Conservation (phyloP, 2,888 invertebrate species). For the Sycophila texana region DNA sequence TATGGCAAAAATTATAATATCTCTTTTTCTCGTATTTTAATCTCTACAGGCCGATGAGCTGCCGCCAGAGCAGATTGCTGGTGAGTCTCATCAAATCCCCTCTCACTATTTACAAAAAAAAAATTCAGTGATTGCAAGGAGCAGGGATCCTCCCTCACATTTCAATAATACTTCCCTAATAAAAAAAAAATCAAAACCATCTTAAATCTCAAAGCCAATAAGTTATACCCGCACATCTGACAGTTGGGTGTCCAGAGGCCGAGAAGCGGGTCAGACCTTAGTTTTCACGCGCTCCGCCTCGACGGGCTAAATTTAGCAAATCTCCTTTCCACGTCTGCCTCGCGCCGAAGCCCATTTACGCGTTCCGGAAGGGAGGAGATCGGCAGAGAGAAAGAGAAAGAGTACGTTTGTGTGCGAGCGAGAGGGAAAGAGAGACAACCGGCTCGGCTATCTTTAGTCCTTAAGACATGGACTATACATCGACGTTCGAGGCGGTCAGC, state of each 20-base stretch:
- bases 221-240: not conserved
- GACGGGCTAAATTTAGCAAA: slow-evolving; percentile 65
- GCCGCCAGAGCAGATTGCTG: slow-evolving; percentile 93
- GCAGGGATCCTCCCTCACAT: too few species aligned
- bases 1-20: not conserved
- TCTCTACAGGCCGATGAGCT: slow-evolving; percentile 87
- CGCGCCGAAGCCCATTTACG: slow-evolving; percentile 59
- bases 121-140: too few species aligned
- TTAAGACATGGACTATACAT: slow-evolving; percentile 25
- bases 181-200: too few species aligned
- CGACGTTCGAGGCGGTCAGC: not conserved
- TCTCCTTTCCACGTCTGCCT: slow-evolving; percentile 55
- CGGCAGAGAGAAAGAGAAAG: not conserved
- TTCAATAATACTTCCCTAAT: not conserved
- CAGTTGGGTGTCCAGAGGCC: not conserved
- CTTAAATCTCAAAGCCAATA: not conserved
- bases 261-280: slow-evolving; percentile 60
- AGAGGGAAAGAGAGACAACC: slow-evolving; percentile 14
- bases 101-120: too few species aligned
- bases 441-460: slow-evolving; percentile 60
- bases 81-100: slow-evolving; percentile 78
- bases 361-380: slow-evolving; percentile 53
- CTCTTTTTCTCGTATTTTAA: slow-evolving; percentile 25
- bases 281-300: slow-evolving; percentile 57
- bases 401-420: not conserved